Conservation (phyloP, 2,113 vertebrate genomes). For the Nyctibius bracteatus region DNA sequence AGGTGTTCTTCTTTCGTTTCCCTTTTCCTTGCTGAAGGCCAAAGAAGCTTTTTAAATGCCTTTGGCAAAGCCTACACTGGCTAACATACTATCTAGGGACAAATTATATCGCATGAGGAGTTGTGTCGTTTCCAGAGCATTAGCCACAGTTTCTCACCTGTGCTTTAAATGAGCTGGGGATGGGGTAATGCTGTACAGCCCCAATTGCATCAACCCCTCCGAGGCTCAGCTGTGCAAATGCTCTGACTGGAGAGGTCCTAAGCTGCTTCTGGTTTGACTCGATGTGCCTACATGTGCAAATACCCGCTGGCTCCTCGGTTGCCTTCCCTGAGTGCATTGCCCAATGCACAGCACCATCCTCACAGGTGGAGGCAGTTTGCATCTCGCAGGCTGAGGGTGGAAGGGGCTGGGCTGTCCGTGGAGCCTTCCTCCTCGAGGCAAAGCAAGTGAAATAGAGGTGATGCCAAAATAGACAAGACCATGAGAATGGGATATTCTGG, state of each 20-base stretch:
- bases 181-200: not conserved
- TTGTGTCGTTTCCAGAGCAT: not conserved
- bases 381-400: not conserved
- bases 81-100: not conserved
- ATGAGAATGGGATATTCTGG: not conserved
- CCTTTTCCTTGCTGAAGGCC: not conserved
- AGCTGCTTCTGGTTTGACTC: not conserved
- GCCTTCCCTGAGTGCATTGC: fast-evolving
- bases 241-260: not conserved
- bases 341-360: fast-evolving
- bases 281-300: fast-evolving
- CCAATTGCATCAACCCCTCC: not conserved
- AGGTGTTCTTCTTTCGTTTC: not conserved
- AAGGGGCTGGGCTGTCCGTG: not conserved
- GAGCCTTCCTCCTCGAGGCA: not conserved
- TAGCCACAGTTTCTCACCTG: slow-evolving; percentile 16
- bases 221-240: not conserved
- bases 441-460: not conserved
- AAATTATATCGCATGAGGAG: not conserved
- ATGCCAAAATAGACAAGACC: not conserved
- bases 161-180: not conserved
- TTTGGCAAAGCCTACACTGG: not conserved
- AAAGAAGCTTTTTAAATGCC: not conserved
- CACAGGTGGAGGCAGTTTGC: not conserved
- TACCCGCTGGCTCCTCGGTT: not conserved